These are phyloP conservation scores for Heptranchias perlo DNA, from an alignment of 2,113 vertebrate genomes.

Conservation along the genomic window DNA sequence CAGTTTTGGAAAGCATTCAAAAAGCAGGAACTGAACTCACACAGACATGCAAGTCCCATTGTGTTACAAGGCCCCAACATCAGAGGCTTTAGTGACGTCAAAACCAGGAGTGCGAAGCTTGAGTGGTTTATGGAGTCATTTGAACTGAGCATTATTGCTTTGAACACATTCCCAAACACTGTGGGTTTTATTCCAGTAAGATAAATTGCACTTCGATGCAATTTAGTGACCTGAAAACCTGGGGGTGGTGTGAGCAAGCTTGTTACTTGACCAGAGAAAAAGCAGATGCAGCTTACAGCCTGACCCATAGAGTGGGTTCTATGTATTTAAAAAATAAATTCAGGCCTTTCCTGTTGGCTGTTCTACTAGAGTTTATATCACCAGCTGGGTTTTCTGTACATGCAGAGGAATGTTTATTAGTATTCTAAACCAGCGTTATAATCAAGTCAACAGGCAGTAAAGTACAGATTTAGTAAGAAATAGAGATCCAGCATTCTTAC, in stretches of 20 bases:
- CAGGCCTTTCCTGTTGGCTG: neutral
- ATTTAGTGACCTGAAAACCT: neutral
- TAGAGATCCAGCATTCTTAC: neutral
- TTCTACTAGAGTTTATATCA: neutral
- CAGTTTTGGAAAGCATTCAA: neutral
- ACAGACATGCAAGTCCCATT: neutral
- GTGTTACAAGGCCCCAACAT: neutral
- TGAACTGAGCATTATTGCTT: neutral
- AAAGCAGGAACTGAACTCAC: neutral
- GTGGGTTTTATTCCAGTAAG: neutral
- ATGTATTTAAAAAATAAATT: neutral
- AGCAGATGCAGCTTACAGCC: neutral
- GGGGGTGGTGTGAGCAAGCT: neutral
- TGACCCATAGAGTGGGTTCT: neutral
- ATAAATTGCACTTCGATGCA: neutral
- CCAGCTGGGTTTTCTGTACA: neutral
- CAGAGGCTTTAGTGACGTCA: neutral
- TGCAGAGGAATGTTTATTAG: neutral
- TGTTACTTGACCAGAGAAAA: neutral
- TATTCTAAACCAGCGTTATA: neutral
- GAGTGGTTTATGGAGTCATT: neutral
- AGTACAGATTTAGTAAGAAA: neutral
- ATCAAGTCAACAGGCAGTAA: neutral
- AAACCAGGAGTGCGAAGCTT: neutral
- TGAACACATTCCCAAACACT: neutral